A percentile compares a stretch with the other conserved stretches of the same genome.
Evolutionary conservation across 2,888 invertebrate species (phyloP).

Genomic region (Latrodectus elegans): DNA sequence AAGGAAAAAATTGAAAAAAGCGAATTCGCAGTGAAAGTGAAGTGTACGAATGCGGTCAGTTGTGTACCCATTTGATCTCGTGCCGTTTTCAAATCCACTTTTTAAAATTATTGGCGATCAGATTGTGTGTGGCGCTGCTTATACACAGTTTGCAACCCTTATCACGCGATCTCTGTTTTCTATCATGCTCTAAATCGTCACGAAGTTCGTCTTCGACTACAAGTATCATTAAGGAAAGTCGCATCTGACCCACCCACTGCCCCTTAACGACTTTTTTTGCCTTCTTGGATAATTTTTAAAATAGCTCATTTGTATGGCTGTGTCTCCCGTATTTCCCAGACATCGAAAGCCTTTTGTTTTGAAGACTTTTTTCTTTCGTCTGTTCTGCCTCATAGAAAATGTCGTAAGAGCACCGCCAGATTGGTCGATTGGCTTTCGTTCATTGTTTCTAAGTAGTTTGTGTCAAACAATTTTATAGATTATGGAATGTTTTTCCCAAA

Average conservation of each 20-base stretch:
- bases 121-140: slow-evolving; percentile 51
- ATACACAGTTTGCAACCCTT: slow-evolving; percentile 32
- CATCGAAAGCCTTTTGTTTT: slow-evolving; percentile 53
- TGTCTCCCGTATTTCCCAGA: slow-evolving; percentile 54
- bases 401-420: neutral
- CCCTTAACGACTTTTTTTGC: slow-evolving; percentile 56
- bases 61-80: slow-evolving; percentile 39
- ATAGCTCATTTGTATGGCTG: slow-evolving; percentile 65
- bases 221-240: slow-evolving; percentile 67
- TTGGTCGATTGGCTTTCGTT: too few species aligned
- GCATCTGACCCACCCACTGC: slow-evolving; percentile 63
- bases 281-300: slow-evolving; percentile 65
- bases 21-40: too few species aligned
- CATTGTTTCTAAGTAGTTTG: too few species aligned
- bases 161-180: slow-evolving; percentile 22
- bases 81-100: slow-evolving; percentile 60
- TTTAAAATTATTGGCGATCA: slow-evolving; percentile 39
- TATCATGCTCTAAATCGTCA: slow-evolving; percentile 55
- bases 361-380: slow-evolving; percentile 32
- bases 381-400: slow-evolving; percentile 27
- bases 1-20: too few species aligned
- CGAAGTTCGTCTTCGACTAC: slow-evolving; percentile 40
- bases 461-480: too few species aligned
- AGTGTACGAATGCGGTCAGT: too few species aligned
- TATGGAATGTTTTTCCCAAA: too few species aligned